Evolutionary conservation across 2,113 vertebrate species (phyloP).

Genomic region (Austrofundulus limnaeus): DNA sequence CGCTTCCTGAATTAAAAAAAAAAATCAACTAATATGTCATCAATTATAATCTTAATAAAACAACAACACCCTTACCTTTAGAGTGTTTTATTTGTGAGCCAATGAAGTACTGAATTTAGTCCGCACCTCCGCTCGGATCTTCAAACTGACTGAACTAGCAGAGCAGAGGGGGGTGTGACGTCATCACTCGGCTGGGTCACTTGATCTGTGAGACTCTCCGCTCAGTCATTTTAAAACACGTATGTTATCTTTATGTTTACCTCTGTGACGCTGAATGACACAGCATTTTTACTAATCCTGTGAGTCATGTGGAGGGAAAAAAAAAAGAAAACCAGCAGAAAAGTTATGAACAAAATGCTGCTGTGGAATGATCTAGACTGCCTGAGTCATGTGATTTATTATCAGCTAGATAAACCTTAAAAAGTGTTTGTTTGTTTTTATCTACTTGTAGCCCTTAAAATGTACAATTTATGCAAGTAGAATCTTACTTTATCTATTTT

Average conservation of each 20-base stretch:
- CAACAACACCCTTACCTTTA: slow-evolving; percentile 19
- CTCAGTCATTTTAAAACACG: slow-evolving; percentile 1
- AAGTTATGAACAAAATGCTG: neutral
- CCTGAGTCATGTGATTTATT: slow-evolving; percentile 14
- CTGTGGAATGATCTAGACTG: neutral
- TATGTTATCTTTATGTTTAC: no score
- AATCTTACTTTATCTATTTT: no score
- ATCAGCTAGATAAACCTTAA: neutral
- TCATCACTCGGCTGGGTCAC: slow-evolving; percentile 37
- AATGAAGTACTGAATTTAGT: neutral
- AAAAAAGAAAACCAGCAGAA: neutral
- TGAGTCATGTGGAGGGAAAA: no score
- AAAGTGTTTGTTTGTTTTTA: neutral
- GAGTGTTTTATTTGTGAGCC: neutral
- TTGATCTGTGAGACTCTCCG: slow-evolving; percentile 42
- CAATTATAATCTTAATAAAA: neutral
- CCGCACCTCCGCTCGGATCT: neutral
- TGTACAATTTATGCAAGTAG: no score
- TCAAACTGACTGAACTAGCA: neutral
- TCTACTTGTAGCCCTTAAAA: neutral
- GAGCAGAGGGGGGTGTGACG: slow-evolving; percentile 26
- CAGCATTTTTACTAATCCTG: neutral
- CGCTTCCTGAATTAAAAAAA: neutral
- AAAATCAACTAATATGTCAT: neutral
- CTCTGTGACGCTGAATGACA: neutral